Percentiles rank a stretch among this genome's conserved stretches.
These are phyloP conservation scores for Trematomus loennbergii DNA, from an alignment of 2,113 vertebrate genomes.

Conservation along the genomic window DNA sequence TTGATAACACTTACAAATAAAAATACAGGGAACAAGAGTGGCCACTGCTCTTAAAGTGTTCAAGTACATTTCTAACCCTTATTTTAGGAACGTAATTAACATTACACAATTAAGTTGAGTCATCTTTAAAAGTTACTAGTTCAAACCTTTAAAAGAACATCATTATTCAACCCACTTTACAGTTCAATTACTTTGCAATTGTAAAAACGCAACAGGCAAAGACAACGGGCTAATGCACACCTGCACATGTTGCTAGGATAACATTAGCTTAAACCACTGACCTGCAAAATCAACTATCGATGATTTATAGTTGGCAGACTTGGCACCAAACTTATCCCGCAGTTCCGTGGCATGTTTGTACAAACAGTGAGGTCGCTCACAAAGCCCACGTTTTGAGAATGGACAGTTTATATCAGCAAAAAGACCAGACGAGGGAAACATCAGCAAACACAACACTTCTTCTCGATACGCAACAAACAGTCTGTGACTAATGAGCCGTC, in stretches of 20 bases:
- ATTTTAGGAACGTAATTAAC: background rate
- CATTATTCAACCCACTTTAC: background rate
- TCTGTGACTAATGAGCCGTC: fast-evolving
- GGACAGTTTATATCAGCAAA: slow-evolving; percentile 73
- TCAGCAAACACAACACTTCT: slow-evolving; percentile 21
- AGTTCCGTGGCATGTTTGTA: slow-evolving; percentile 66
- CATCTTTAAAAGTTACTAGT: background rate
- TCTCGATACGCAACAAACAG: too few relatives aligned
- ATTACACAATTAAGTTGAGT: background rate
- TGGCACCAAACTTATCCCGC: background rate
- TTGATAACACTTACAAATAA: background rate
- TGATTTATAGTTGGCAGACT: slow-evolving; percentile 1
- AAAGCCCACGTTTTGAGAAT: slow-evolving; percentile 25
- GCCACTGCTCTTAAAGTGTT: background rate
- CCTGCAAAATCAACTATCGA: slow-evolving; percentile 50
- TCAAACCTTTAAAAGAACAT: background rate
- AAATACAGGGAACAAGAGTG: too few relatives aligned
- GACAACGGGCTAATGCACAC: background rate
- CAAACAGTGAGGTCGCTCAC: slow-evolving; percentile 72
- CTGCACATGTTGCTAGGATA: background rate
- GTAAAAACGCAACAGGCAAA: background rate
- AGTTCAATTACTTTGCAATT: background rate
- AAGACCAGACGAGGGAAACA: slow-evolving; percentile 76
- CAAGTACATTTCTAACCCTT: background rate
- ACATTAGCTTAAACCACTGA: slow-evolving; percentile 39